These are phyloP conservation scores for Cladorhizidae sp. DNA, from an alignment of 37 sponge, comb jelly and placozoan genomes.

Conservation along the genomic window DNA sequence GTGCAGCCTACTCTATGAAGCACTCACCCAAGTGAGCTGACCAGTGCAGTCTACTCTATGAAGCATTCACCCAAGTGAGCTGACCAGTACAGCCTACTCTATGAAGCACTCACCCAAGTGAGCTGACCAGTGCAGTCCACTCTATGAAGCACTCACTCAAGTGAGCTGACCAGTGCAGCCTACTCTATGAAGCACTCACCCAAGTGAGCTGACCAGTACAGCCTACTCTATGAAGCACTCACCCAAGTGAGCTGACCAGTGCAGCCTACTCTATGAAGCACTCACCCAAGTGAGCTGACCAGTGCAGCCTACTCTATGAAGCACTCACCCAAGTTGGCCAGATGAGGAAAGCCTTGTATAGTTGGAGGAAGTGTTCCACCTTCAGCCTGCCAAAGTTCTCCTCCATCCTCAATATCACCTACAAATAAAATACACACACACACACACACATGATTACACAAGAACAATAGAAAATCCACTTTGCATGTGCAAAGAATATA, in stretches of 20 bases:
- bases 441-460: neutral
- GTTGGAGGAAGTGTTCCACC: conserved; percentile 30
- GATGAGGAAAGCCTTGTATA: conserved; percentile 60
- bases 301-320: neutral
- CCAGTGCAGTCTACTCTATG: no score
- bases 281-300: no score
- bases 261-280: neutral
- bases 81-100: no score
- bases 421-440: neutral
- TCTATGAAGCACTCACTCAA: neutral
- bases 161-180: neutral
- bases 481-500: no score
- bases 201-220: no score
- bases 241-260: neutral
- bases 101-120: no score
- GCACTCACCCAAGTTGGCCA: conserved; percentile 51
- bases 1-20: no score
- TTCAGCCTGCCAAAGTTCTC: conserved; percentile 22
- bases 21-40: no score
- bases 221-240: neutral
- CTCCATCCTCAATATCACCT: conserved; percentile 28
- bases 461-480: no score
- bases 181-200: neutral
- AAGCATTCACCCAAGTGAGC: no score
- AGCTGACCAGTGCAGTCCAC: no score